A percentile compares a stretch with the other conserved stretches of the same genome.
phyloP scores from a whole-genome alignment of 2,797 vertebrate genomes.

The Thripadectes ignobilis region DNA sequence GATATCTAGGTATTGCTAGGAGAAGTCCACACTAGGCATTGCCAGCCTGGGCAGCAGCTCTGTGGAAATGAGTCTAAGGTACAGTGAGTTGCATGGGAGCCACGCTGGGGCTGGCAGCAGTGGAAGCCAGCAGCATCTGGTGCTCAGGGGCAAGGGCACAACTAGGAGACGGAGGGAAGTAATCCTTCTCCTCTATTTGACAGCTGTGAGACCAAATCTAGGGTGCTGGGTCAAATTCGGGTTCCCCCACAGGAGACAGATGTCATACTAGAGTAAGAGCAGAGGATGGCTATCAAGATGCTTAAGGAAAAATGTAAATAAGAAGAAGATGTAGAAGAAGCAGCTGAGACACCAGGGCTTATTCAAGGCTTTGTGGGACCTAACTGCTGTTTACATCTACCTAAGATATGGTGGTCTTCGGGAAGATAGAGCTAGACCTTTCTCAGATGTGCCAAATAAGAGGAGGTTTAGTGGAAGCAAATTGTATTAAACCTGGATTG shows the following conservation, averaged over 20 bases:
- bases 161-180: not conserved
- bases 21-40: accelerated
- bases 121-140: not conserved
- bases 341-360: not conserved
- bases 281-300: not conserved
- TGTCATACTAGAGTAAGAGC: not conserved
- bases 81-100: not conserved
- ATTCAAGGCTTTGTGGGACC: not conserved
- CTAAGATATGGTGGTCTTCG: not conserved
- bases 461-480: not conserved
- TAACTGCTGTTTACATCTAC: not conserved
- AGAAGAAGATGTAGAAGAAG: not conserved
- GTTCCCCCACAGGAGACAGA: not conserved
- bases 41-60: not conserved
- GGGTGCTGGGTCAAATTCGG: not conserved
- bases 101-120: not conserved
- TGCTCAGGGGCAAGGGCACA: not conserved
- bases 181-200: not conserved
- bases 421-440: not conserved
- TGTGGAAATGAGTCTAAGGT: not conserved
- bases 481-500: not conserved
- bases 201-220: not conserved
- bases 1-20: not conserved
- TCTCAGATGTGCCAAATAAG: not conserved
- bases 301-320: not conserved